Percentiles rank a stretch among this genome's conserved stretches.
Conservation (phyloP, 2,888 invertebrate species). For the Stenchaetothrips biformis region DNA sequence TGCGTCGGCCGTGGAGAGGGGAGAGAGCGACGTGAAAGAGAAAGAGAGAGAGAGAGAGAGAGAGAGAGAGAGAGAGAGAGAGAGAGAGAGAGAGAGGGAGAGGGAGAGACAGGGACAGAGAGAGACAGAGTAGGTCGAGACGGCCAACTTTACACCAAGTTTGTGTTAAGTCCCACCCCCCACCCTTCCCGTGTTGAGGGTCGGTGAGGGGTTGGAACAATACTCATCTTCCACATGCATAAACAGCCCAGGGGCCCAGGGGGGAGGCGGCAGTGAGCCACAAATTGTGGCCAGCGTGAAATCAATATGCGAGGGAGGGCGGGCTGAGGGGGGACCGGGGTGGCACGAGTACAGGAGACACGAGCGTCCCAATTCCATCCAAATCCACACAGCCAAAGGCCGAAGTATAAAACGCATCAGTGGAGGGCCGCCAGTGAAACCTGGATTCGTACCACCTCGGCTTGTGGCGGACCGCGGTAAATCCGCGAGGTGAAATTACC, state of each 20-base stretch:
- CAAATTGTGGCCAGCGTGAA: slow-evolving; percentile 12
- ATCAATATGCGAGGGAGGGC: background rate
- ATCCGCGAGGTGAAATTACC: too few relatives aligned
- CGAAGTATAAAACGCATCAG: too few relatives aligned
- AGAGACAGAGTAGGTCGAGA: slow-evolving; percentile 25
- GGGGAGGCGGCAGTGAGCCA: background rate
- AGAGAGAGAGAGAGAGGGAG: background rate
- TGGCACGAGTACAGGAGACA: too few relatives aligned
- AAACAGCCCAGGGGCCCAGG: slow-evolving; percentile 4
- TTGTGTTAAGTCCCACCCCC: slow-evolving; percentile 6
- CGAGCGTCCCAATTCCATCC: too few relatives aligned
- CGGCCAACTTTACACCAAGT: slow-evolving; percentile 30
- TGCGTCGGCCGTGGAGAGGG: background rate
- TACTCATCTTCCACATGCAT: slow-evolving; percentile 23
- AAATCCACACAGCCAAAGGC: too few relatives aligned
- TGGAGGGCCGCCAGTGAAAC: too few relatives aligned
- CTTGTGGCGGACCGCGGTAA: too few relatives aligned
- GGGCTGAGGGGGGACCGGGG: too few relatives aligned
- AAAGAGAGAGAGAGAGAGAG: background rate
- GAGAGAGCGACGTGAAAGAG: background rate
- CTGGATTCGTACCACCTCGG: too few relatives aligned
- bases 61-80: background rate
- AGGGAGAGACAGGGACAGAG: background rate
- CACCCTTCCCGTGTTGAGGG: background rate
- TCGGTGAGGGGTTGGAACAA: background rate